A percentile compares a stretch with the other conserved stretches of the same genome.
These are phyloP conservation scores for Coturnix japonica DNA, from an alignment of 2,113 vertebrate genomes.

Conservation along the genomic window DNA sequence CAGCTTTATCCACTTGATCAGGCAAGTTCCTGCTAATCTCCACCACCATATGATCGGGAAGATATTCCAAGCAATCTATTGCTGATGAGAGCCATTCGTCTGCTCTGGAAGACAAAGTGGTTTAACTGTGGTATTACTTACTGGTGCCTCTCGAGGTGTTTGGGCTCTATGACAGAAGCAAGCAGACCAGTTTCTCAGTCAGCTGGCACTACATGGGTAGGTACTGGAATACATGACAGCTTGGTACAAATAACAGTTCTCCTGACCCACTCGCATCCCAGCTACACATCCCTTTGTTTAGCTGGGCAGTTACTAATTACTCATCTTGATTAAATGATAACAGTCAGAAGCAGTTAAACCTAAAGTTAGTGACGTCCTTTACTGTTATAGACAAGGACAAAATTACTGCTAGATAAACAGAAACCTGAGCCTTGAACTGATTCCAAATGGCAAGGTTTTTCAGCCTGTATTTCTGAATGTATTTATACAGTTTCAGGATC, in stretches of 20 bases:
- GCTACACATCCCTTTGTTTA: not conserved
- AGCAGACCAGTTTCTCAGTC: not conserved
- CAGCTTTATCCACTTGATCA: constrained; percentile 78
- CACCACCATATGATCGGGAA: constrained; percentile 91
- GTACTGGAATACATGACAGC: not conserved
- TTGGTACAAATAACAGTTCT: not conserved
- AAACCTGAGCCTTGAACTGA: constrained; percentile 29
- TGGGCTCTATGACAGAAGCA: not conserved
- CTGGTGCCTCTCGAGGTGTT: not conserved
- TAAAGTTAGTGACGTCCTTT: not conserved
- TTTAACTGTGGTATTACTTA: not conserved
- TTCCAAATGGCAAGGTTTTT: not conserved
- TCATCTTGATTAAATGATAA: not conserved
- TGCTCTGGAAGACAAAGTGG: constrained; percentile 75
- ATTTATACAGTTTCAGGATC: not conserved
- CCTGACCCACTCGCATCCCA: not conserved
- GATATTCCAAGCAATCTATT: constrained; percentile 92
- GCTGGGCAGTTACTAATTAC: not conserved
- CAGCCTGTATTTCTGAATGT: not conserved
- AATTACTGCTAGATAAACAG: constrained; percentile 17
- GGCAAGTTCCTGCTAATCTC: constrained; percentile 91
- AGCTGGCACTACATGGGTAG: not conserved
- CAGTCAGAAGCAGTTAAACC: constrained; percentile 22
- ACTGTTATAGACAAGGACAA: not conserved
- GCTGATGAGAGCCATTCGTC: constrained; percentile 94